A percentile compares a stretch with the other conserved stretches of the same genome.
Conservation (phyloP, 30 jellyfish, hydroid and myxozoan species). For the Haliclystus octoradiatus region DNA sequence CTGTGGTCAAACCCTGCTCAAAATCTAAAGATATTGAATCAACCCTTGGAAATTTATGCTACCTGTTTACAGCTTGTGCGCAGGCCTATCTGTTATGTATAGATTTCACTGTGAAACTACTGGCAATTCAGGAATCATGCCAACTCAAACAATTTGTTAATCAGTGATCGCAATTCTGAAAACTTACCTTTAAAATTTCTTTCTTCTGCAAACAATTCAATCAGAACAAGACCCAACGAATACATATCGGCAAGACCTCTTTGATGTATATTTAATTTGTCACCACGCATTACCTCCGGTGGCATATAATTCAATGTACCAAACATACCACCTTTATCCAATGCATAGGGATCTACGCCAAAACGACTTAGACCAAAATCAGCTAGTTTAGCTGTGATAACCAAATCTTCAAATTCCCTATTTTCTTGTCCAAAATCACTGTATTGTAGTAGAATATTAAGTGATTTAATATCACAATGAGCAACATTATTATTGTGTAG, state of each 20-base stretch:
- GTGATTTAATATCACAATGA: not conserved
- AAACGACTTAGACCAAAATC: not conserved
- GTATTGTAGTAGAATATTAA: not conserved
- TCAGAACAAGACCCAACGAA: not conserved
- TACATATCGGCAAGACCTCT: not conserved
- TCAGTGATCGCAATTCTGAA: no score
- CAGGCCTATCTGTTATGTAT: no score
- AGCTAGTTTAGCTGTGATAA: not conserved
- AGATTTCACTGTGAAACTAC: no score
- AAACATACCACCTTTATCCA: not conserved
- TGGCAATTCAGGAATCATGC: no score
- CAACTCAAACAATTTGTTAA: no score
- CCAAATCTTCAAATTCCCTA: not conserved
- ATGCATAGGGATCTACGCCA: not conserved
- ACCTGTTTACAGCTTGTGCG: no score
- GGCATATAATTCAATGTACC: not conserved
- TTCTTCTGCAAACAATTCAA: not conserved
- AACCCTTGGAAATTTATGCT: no score
- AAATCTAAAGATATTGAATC: no score
- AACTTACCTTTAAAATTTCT: not conserved
- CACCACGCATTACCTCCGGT: slow-evolving; percentile 1
- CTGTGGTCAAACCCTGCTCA: no score
- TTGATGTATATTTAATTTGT: not conserved
- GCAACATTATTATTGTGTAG: not conserved
- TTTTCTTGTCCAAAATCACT: not conserved